A percentile compares a stretch with the other conserved stretches of the same genome.
Conservation (phyloP, 1,140 invertebrate genomes). For the Sinella curviseta region DNA sequence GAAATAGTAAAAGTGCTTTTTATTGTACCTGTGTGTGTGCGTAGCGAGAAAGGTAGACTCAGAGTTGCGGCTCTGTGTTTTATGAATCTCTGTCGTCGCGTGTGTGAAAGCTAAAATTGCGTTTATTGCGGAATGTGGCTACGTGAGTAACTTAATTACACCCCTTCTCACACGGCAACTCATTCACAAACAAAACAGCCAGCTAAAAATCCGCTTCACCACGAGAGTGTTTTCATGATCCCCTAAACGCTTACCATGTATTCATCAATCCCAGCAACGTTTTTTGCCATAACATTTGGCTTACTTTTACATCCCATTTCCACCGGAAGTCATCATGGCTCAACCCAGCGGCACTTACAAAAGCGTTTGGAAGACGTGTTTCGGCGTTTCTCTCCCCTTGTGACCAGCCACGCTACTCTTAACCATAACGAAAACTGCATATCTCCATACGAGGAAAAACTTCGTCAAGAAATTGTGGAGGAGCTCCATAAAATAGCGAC, state of each 20-base stretch:
- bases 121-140: neutral
- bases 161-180: neutral
- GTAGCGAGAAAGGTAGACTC: too few relatives aligned
- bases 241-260: neutral
- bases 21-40: too few relatives aligned
- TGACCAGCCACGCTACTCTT: neutral
- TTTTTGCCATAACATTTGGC: neutral
- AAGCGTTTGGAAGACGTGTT: neutral
- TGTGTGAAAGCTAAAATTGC: neutral
- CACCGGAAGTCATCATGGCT: conserved; percentile 1
- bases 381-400: neutral
- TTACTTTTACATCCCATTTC: neutral
- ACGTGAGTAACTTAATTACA: neutral
- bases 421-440: neutral
- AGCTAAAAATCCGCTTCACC: too few relatives aligned
- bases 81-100: neutral
- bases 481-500: neutral
- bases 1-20: too few relatives aligned
- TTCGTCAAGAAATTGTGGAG: conserved; percentile 9
- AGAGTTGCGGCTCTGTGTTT: neutral
- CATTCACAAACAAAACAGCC: too few relatives aligned
- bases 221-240: too few relatives aligned
- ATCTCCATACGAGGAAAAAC: conserved; percentile 16
- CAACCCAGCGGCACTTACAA: neutral
- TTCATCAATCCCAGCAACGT: neutral